Conservation (phyloP, 2,113 vertebrate genomes). For the Chrysemys picta region DNA sequence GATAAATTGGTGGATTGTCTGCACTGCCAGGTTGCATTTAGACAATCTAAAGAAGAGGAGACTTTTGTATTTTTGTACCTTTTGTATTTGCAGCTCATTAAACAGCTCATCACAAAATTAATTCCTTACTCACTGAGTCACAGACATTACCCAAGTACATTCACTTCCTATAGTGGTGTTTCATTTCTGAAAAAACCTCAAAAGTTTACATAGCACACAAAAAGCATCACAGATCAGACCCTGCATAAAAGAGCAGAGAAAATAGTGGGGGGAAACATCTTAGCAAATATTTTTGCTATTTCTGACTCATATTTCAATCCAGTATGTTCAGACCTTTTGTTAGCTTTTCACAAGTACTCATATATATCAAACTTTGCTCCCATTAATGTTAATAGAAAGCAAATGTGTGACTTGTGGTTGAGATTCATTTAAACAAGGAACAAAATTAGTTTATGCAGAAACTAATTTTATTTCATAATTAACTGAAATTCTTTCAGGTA, state of each 20-base stretch:
- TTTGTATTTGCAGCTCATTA: neutral
- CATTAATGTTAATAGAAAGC: neutral
- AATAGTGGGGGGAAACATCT: neutral
- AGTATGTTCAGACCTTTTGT: neutral
- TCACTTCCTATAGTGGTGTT: neutral
- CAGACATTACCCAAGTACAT: neutral
- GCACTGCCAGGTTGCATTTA: neutral
- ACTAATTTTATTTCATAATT: neutral
- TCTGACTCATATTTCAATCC: neutral
- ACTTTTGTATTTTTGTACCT: too few relatives aligned
- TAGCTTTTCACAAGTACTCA: neutral
- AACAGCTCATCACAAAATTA: neutral
- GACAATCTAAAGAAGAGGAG: neutral
- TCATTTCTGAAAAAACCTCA: constrained; percentile 4
- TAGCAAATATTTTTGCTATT: neutral
- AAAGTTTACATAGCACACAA: neutral
- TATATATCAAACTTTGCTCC: neutral
- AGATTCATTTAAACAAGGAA: neutral
- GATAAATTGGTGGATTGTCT: neutral
- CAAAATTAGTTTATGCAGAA: neutral
- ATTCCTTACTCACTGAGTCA: neutral
- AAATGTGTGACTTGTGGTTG: neutral
- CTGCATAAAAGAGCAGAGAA: neutral
- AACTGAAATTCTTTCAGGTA: neutral
- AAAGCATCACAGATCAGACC: neutral